These are phyloP conservation scores for Hydrocynus forskahlii DNA, from an alignment of 2,797 vertebrate species.

Conservation along the genomic window DNA sequence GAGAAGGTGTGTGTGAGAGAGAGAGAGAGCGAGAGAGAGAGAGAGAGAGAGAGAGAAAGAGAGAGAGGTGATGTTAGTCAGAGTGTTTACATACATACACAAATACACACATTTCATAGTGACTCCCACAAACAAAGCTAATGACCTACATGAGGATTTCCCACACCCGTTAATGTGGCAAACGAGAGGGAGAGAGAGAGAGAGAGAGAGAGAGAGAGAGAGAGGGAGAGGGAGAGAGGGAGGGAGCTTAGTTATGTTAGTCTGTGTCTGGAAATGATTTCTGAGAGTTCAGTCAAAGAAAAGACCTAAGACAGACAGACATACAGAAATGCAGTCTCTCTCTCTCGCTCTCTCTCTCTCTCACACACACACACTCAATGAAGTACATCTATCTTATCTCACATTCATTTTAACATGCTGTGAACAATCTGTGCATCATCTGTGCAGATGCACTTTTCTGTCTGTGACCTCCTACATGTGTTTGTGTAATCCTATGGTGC, in stretches of 20 bases:
- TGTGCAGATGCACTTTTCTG: background rate
- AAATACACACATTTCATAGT: too few species aligned
- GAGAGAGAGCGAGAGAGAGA: too few species aligned
- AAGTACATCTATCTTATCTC: background rate
- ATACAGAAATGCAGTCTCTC: background rate
- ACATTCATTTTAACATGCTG: background rate
- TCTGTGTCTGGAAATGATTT: conserved; percentile 38
- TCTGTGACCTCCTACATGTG: background rate
- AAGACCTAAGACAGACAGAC: background rate
- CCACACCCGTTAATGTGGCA: too few species aligned
- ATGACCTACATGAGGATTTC: too few species aligned
- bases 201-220: too few species aligned
- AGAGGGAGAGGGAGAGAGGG: background rate
- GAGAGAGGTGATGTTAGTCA: background rate
- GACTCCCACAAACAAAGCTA: too few species aligned
- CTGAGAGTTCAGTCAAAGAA: conserved; percentile 7
- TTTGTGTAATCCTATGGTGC: background rate
- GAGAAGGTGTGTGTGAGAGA: too few species aligned
- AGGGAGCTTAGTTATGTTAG: background rate
- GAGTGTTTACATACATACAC: too few species aligned
- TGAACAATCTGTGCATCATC: background rate
- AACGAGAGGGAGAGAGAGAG: too few species aligned
- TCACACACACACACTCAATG: too few species aligned
- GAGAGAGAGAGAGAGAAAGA: background rate
- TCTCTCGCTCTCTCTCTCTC: too few species aligned